phyloP scores from a whole-genome alignment of 2,113 vertebrate species.

The Azemiops feae region DNA sequence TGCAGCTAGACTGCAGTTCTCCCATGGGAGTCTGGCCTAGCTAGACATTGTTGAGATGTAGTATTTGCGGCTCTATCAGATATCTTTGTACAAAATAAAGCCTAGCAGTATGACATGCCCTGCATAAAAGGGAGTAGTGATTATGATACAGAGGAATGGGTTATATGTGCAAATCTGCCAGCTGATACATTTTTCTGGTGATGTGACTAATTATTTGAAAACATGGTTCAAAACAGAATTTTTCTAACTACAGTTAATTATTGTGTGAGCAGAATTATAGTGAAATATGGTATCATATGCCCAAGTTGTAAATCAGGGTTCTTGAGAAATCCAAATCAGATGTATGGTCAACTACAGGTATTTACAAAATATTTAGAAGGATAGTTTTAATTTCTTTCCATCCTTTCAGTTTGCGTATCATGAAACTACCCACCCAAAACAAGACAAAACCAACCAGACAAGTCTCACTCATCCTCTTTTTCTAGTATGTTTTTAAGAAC shows the following conservation, averaged over 20 bases:
- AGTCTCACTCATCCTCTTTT: not conserved
- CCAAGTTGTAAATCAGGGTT: not conserved
- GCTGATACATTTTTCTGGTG: not conserved
- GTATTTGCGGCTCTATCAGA: not conserved
- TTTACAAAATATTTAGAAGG: not conserved
- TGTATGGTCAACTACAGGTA: not conserved
- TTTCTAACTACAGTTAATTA: not conserved
- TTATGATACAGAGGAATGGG: not conserved
- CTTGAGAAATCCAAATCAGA: not conserved
- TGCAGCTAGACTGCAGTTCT: not conserved
- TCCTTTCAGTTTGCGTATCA: not conserved
- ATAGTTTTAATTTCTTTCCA: not conserved
- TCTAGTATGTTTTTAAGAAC: not conserved
- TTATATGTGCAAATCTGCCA: not conserved
- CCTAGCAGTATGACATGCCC: not conserved
- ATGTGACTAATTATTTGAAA: not conserved
- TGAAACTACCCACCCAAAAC: not conserved
- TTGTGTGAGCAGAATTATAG: not conserved
- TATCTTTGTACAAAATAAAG: not conserved
- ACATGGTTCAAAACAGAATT: not conserved
- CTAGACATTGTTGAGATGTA: not conserved
- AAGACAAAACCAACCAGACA: not conserved
- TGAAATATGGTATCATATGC: not conserved
- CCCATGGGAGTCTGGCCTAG: not conserved
- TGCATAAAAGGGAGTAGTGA: not conserved